Conservation (phyloP, 1,140 invertebrate genomes). For the Cecropterus lyciades region DNA sequence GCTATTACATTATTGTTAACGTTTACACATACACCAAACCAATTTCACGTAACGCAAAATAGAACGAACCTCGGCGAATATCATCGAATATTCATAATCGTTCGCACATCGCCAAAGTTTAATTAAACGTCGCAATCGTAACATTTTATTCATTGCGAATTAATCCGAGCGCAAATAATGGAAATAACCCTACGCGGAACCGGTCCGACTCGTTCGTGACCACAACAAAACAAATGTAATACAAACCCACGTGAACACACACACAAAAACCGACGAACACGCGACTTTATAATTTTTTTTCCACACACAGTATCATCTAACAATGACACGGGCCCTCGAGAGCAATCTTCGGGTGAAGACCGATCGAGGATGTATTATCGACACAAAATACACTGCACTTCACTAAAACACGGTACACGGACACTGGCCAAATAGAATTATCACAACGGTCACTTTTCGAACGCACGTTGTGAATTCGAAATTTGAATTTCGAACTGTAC, state of each 20-base stretch:
- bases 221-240: constrained; percentile 42
- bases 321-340: constrained; percentile 36
- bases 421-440: constrained; percentile 21
- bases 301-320: constrained; percentile 25
- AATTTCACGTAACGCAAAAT: not conserved
- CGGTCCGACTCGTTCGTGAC: constrained; percentile 40
- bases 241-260: constrained; percentile 41
- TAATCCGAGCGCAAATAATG: constrained; percentile 21
- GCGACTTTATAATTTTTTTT: constrained; percentile 22
- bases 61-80: not conserved
- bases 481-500: constrained; percentile 41
- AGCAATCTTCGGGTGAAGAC: constrained; percentile 46
- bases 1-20: not conserved
- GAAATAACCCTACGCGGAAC: constrained; percentile 21
- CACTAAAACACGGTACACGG: constrained; percentile 17
- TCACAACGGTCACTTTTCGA: constrained; percentile 16
- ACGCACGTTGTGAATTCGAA: constrained; percentile 42
- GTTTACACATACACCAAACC: not conserved
- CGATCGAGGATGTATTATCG: constrained; percentile 35
- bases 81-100: not conserved
- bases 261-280: constrained; percentile 3
- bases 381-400: constrained; percentile 15
- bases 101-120: not conserved
- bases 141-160: constrained; percentile 23
- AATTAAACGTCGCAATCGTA: constrained; percentile 8